Percentiles rank a stretch among this genome's conserved stretches.
Evolutionary conservation across 2,113 vertebrate genomes (phyloP).

Genomic region (Osmerus eperlanus): DNA sequence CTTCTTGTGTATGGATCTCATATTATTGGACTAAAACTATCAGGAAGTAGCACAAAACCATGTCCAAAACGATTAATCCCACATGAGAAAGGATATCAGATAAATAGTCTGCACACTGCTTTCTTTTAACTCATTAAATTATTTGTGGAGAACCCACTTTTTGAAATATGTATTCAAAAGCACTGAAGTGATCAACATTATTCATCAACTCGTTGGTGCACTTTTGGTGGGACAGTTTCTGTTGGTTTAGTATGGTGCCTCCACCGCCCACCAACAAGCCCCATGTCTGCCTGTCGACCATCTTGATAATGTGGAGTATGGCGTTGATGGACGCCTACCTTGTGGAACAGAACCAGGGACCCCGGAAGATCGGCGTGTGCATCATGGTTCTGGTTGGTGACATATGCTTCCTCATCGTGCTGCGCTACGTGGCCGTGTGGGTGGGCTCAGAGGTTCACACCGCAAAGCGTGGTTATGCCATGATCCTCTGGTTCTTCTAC

Average conservation of each 20-base stretch:
- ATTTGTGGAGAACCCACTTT: background rate
- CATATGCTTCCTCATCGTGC: slow-evolving; percentile 47
- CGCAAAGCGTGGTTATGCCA: slow-evolving; percentile 49
- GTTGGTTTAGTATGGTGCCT: slow-evolving; percentile 38
- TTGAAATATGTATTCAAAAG: too few species aligned
- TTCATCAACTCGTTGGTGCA: too few species aligned
- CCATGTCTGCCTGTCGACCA: slow-evolving; percentile 50
- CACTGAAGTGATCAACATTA: too few species aligned
- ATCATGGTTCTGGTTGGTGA: slow-evolving; percentile 55
- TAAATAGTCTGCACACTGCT: background rate
- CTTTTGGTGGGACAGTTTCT: background rate
- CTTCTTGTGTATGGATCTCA: background rate
- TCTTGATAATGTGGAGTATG: slow-evolving; percentile 54
- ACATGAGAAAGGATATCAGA: background rate
- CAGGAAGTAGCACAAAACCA: background rate
- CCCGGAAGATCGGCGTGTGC: slow-evolving; percentile 48
- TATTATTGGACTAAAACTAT: background rate
- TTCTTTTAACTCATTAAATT: background rate
- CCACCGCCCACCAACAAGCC: slow-evolving; percentile 44
- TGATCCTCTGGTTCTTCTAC: slow-evolving; percentile 59
- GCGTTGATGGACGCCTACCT: slow-evolving; percentile 50
- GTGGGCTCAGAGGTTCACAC: slow-evolving; percentile 50
- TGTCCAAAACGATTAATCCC: background rate
- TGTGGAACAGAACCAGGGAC: slow-evolving; percentile 49
- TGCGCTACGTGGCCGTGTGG: slow-evolving; percentile 51